Base-by-base conservation (phyloP, 2,113 vertebrate genomes). In the Drymodes brunneopygia region DNA sequence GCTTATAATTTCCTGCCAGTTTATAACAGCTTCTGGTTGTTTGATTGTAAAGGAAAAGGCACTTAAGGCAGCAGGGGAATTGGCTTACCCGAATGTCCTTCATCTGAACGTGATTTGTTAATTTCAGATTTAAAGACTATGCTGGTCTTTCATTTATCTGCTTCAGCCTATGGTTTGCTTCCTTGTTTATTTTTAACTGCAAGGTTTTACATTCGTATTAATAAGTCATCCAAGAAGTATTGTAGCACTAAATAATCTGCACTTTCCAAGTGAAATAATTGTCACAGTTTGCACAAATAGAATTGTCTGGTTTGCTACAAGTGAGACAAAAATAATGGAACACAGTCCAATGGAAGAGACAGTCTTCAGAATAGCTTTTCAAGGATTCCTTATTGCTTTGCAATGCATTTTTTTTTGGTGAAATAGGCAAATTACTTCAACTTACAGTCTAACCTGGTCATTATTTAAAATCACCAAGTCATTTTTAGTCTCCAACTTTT, bases 401-500 rank as follows among this genome's bases (percentile, higher is more conserved):
- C 21, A 9, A 75, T 94, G 86, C 65, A 40, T 27, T 40, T 86
- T 95, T 84, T 3, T 95, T 84, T 73, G 3, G 86, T 95, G 91
- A 96, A 97, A 90, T 70, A 81, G 78, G 88, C 81, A 97, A 67
- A 64, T 5, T 13, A 93, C 56, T 95, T 97, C 48, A 95, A 44
- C 77, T 97, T 97, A 73, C 4, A 95, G 70, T 56, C 61, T 91
- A 93, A 96, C 93, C 74, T 93, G 48, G 64, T 96, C 72, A 67
- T 97, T 96, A 94, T 92, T 97, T 97, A 97, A 97, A 97, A 94
- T 93, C 60, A 96, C 71, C 29, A 36, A 97, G 70, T 95, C 28
- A 80, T 94, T 97, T 97, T 97, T 97, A 92, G 96, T 96, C 81
- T 96, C 88, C 65, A 35, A 1, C 61, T 81, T 82, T 94, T 97